Base-by-base conservation (phyloP, 1,140 invertebrate species). In the Scaptomyza graminum region DNA sequence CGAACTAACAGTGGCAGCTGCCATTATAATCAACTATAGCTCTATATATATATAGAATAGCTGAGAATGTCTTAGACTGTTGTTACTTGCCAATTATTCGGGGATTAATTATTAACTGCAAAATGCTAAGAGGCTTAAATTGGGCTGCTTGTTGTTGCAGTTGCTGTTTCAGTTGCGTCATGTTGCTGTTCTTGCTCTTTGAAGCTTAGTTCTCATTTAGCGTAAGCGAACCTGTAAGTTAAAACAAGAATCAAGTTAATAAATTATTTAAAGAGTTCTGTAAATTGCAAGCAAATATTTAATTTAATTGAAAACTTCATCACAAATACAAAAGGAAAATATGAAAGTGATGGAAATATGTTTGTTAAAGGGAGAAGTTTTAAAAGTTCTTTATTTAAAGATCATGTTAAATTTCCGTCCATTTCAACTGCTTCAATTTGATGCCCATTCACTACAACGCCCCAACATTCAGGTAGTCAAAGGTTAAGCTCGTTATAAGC, bases 1-100 rank as follows among this genome's bases (percentile, higher is more conserved):
- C 8, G 68, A 68, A 47, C 68, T 76, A 15, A 90, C 65, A 34
- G 79, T 82, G 46, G 83, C 77, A 31, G 75, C 73, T 25, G 83
- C 80, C 89, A 90, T 90, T 54, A n/a, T 52, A 43, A 43, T 49
- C 73, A 18, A 31, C 4, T 15, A 57, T 34, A 41, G 7, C 22
- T n/a, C 9, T 31, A 18, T 39, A 39, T 25, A 3, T 18, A 51
- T 22, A 22, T 22, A 22, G 0, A 22, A 22, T 3, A 15, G 8
- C 28, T 13, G 16, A 4, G 4, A 46, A 13, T 34, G 39, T 52
- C 39, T 49, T 13, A 3, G 37, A 41, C 28, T 31, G 28, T 15
- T 16, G 44, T 46, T 46, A 46, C 13, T 25, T 44, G 18, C 16
- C 47, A 51, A 31, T 51, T 31, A 15, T 12, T 31, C 41, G 31